Evolutionary conservation across 2,888 invertebrate genomes (phyloP), one percentile per base, ranked within the genome.

Genomic region (Lepidocyrtinus sp.): DNA sequence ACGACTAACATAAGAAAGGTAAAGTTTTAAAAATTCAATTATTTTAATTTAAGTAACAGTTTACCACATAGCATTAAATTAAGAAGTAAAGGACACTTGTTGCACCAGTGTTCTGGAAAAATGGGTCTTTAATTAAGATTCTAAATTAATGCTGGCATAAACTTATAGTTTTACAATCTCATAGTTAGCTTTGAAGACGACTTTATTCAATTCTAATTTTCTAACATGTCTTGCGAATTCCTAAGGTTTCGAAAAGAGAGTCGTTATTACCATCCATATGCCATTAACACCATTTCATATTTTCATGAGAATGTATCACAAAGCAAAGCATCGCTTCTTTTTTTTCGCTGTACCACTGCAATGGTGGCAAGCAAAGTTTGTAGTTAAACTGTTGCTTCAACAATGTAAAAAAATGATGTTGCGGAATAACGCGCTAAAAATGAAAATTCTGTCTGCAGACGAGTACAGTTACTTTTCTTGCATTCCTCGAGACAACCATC

Each of bases 401-500:
- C 50, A 50, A 50, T 50, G 50, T 50, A n/a, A 75, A 80, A 80
- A 70, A 59, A 70, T 22, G 67, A 24, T 55, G 75, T 62, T 74
- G 79, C 69, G 73, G 69, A 65, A 62, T 79, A 73, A 45, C 50
- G 5, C 50, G 2, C 5, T 50, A 50, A 50, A n/a, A 36, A 36
- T 36, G 36, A 36, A 36, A 50, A n/a, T 50, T 76, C 25, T 55
- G 19, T 55, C 27, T 63, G 19, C 7, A 65, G 19, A 19, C 67
- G 46, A 75, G 71, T 65, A 67, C 75, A 80, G 75, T 75, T 80
- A 73, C n/a, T 50, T 2, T 72, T 71, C 75, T 71, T 80, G 71
- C 80, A 80, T 80, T 80, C 80, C 80, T 75, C 65, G 75, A 64
- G 71, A 80, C 75, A 80, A 68, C 72, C 80, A 80, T 80, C 80